These are phyloP conservation scores for Cliona cf. orientalis DNA, from an alignment of 37 sponge, comb jelly and placozoan genomes.

Conservation along the genomic window DNA sequence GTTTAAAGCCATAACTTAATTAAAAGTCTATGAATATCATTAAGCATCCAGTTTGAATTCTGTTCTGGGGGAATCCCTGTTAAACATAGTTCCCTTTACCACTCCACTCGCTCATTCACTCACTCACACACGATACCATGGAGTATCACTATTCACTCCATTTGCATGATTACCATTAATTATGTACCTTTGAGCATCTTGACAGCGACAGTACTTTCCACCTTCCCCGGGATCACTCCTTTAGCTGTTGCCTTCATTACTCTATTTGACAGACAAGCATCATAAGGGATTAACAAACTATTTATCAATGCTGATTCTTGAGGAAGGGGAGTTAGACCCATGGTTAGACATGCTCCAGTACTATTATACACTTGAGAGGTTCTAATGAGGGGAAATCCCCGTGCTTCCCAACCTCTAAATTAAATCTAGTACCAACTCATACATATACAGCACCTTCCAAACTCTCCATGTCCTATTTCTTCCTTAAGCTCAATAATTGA, in stretches of 20 bases:
- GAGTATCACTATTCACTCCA: no score
- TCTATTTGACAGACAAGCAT: background rate
- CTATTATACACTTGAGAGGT: no score
- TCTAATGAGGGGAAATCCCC: no score
- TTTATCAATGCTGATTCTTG: no score
- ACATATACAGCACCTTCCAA: conserved; percentile 60
- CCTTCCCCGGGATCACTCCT: conserved; percentile 32
- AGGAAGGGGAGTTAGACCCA: no score
- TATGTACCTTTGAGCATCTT: conserved; percentile 57
- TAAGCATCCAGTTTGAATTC: no score
- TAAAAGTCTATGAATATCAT: background rate
- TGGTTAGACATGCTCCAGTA: no score
- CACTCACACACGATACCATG: background rate
- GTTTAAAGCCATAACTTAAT: no score
- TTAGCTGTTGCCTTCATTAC: conserved; percentile 32
- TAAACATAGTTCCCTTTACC: background rate
- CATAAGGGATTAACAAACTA: background rate
- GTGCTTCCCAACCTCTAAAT: no score
- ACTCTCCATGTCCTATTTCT: conserved; percentile 50
- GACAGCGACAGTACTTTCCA: conserved; percentile 45
- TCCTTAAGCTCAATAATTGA: conserved; percentile 2
- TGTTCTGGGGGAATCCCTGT: background rate
- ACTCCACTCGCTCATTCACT: background rate
- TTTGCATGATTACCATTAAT: background rate
- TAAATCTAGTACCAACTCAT: no score